Conservation (phyloP, 1,140 invertebrate genomes). For the Brachionus sp. region DNA sequence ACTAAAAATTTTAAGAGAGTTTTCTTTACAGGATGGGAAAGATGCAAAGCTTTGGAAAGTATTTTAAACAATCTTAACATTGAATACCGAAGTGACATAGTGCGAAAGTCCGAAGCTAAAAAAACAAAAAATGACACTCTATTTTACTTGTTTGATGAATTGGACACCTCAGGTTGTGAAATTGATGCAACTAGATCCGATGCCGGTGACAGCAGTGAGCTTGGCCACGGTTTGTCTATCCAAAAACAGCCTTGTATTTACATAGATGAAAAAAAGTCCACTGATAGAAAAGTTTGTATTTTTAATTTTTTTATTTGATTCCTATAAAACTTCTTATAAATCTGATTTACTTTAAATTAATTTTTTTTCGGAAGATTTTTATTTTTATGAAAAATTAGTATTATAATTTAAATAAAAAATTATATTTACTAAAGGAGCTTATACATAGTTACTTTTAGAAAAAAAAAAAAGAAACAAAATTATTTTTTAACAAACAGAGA, state of each 20-base stretch:
- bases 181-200: constrained; percentile 50
- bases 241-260: constrained; percentile 50
- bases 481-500: no score
- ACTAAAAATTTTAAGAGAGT: constrained; percentile 60
- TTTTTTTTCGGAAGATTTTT: constrained; percentile 47
- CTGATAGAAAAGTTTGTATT: constrained; percentile 51
- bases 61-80: constrained; percentile 27
- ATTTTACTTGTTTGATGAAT: constrained; percentile 27
- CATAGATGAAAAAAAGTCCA: constrained; percentile 51
- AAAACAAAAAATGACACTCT: background rate
- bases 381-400: background rate
- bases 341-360: background rate
- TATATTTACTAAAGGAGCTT: no score
- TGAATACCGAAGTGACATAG: background rate
- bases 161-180: constrained; percentile 46
- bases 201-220: constrained; percentile 47
- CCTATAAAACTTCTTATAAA: background rate
- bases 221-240: constrained; percentile 16
- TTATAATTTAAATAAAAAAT: no score
- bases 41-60: constrained; percentile 49
- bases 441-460: no score
- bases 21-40: constrained; percentile 52
- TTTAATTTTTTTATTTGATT: background rate
- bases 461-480: no score
- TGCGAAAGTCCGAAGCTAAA: background rate